A percentile compares a stretch with the other conserved stretches of the same genome.
phyloP scores from a whole-genome alignment of 1,140 invertebrate species.

The Psilanteris sp. region DNA sequence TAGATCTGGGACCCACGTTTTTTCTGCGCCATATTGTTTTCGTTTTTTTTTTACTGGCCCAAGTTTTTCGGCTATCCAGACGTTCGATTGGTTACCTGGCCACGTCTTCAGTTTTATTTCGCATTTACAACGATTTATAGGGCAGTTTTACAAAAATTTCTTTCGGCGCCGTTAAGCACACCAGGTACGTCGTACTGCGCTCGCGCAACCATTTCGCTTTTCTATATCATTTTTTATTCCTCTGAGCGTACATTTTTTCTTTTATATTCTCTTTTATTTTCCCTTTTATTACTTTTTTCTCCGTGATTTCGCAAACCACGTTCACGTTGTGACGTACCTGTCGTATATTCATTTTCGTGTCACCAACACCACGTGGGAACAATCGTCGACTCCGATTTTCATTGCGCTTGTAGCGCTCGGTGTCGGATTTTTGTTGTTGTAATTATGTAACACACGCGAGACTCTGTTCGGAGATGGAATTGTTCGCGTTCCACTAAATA shows the following conservation, averaged over 20 bases:
- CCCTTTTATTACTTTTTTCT: no score
- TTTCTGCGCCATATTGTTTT: slow-evolving; percentile 33
- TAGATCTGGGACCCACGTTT: slow-evolving; percentile 19
- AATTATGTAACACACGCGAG: slow-evolving; percentile 17
- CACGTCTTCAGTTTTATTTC: no score
- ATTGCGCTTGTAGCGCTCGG: slow-evolving; percentile 13
- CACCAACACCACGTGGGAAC: slow-evolving; percentile 24
- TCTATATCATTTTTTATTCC: no score
- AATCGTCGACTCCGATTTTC: slow-evolving; percentile 6
- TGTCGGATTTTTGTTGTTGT: slow-evolving; percentile 1
- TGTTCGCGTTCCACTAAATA: no score
- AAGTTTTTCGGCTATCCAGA: neutral
- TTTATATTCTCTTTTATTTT: no score
- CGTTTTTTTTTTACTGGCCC: slow-evolving; percentile 18
- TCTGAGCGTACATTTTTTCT: no score
- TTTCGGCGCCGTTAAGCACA: no score
- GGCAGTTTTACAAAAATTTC: no score
- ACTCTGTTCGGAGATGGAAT: neutral
- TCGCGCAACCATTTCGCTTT: neutral
- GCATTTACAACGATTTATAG: no score
- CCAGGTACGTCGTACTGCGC: slow-evolving; percentile 1
- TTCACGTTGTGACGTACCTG: no score
- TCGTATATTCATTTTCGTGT: slow-evolving; percentile 15
- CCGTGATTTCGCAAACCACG: no score
- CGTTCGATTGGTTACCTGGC: neutral